Base-by-base conservation (phyloP, 2,797 vertebrate species). In the Kryptopterus vitreolus region DNA sequence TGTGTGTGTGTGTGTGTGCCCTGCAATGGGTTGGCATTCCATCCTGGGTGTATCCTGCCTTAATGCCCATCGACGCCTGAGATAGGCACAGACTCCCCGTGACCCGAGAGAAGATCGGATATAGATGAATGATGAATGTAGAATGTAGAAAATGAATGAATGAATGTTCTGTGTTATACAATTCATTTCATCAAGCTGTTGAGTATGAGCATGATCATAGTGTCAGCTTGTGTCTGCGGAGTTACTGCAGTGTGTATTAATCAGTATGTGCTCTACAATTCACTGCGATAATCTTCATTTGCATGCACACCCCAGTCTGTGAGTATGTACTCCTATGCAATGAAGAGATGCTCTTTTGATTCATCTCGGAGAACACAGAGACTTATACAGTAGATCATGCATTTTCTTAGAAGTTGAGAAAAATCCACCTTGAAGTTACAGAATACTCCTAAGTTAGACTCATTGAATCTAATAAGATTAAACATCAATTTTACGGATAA, bases 401-500 rank as follows among this genome's bases (percentile, higher is more conserved):
- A 76, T n/a, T 69, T 82, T 71, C 50, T 52, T 72, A 58, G 7
- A 82, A 78, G 43, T 65, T 50, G 61, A 29, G 68, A 58, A 77
- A 80, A 76, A 79, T 79, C n/a, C 61, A 63, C 65, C 65, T 68
- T 68, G 65, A 76, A 55, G 65, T 71, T 76, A 13, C 72, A 81
- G 53, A 78, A 52, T 76, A 55, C 46, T 33, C 31, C 12, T 38
- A 78, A 80, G 77, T 78, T 68, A 81, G 53, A 10, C 43, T 74
- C 61, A 55, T 76, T 81, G 81, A 82, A 82, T 81, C 78, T 59
- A 86, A 81, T 72, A 82, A 66, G 78, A 72, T 84, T 81, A 78
- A 58, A 71, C 73, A 31, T 72, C 68, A 69, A 61, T 77, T 82
- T 77, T 68, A 52, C 13, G 68, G 62, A 35, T 43, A 80, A 84